phyloP scores from a whole-genome alignment of 2,888 invertebrate species.

The Galerucella nymphaeae region DNA sequence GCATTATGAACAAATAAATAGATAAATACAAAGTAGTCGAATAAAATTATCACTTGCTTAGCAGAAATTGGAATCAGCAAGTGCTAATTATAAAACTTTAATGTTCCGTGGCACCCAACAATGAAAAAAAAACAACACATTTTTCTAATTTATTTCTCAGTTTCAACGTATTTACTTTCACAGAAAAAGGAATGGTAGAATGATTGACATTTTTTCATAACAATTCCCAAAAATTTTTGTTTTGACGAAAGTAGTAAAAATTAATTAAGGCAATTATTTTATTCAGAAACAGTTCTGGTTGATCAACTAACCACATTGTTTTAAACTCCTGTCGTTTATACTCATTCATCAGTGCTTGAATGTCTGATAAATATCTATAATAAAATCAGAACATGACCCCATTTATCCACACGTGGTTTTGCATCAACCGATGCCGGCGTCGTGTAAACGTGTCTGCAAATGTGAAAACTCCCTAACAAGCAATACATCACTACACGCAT shows the following conservation, averaged over 20 bases:
- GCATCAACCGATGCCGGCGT: too few relatives aligned
- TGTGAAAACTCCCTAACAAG: too few relatives aligned
- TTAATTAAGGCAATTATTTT: neutral
- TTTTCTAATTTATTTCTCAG: neutral
- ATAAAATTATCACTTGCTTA: conserved; percentile 20
- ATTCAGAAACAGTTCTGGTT: too few relatives aligned
- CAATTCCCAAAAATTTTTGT: neutral
- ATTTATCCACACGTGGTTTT: too few relatives aligned
- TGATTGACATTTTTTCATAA: neutral
- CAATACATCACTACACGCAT: too few relatives aligned
- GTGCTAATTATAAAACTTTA: conserved; percentile 24
- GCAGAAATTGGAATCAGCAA: conserved; percentile 13
- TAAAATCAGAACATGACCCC: too few relatives aligned
- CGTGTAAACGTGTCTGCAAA: too few relatives aligned
- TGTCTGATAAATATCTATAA: too few relatives aligned
- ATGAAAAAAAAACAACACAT: conserved; percentile 14
- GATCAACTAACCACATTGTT: too few relatives aligned
- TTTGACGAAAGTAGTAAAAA: neutral
- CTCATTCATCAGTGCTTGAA: too few relatives aligned
- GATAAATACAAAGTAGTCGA: conserved; percentile 14
- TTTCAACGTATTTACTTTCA: neutral
- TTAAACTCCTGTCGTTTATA: too few relatives aligned
- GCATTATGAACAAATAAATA: conserved; percentile 6
- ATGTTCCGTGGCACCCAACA: conserved; percentile 30
- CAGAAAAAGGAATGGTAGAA: neutral